Evolutionary conservation across 1,140 invertebrate genomes (phyloP), one percentile per base, ranked within the genome.

Genomic region (Drosophila obscura): DNA sequence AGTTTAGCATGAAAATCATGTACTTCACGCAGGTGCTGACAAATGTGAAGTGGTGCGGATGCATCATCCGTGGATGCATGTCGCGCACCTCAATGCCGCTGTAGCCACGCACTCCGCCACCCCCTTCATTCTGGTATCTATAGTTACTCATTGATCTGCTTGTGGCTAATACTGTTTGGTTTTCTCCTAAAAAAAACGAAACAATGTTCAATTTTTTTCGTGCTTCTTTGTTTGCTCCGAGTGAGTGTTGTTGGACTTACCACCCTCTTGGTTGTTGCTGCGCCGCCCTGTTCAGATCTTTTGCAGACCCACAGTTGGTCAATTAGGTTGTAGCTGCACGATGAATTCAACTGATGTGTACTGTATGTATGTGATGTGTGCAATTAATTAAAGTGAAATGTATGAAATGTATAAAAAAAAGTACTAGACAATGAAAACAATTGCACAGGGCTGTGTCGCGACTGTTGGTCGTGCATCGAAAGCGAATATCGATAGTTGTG

Each of bases 1-100:
- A 97, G 93, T 98, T 98, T 65, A 98, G 94, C 90, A 97, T 93
- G 92, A 98, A 98, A 92, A 98, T 97, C 94, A 97, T 96, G 91
- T 97, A 98, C 93, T 98, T 98, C 15, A 97, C 96, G 92, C 96
- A 97, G 16, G 96, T 95, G 90, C 96, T 97, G 49, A 91, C 91
- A 39, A 92, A 92, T n/a, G 94, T 94, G 75, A 94, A 94, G 75
- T 94, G 94, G 45, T 93, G 92, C 39, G 93, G 91, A 90, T 94
- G 93, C 92, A 94, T 94, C 81, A 92, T 93, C 59, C 77, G 67
- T 22, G 83, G 51, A 76, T 90, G 66, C 87, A 77, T 85, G 44
- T 91, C 91, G 13, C 39, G 64, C 35, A 71, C 28, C 35, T 71
- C 67, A 8, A 71, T 71, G 0, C 67, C 67, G 19, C 67, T 69